A percentile compares a stretch with the other conserved stretches of the same genome.
These are phyloP conservation scores for Gymnoscelis rufifasciata DNA, from an alignment of 2,888 invertebrate genomes.

Conservation along the genomic window DNA sequence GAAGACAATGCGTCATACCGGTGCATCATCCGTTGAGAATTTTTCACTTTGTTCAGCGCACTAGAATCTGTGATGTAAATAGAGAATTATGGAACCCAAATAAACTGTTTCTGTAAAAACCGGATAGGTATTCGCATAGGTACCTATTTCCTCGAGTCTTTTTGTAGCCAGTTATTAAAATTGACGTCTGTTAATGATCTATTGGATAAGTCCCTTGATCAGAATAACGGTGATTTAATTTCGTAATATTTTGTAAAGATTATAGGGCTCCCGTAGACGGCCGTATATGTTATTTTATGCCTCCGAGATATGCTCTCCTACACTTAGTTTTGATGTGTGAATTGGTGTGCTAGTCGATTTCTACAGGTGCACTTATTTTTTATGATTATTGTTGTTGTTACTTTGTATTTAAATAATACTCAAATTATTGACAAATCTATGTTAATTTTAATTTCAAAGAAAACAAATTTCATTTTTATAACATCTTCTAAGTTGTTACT, in stretches of 20 bases:
- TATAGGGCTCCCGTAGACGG: conserved; percentile 26
- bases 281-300: conserved; percentile 20
- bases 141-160: conserved; percentile 17
- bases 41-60: too few relatives aligned
- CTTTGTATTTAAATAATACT: not conserved
- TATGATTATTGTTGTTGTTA: conserved; percentile 7
- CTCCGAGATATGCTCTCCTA: conserved; percentile 7
- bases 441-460: too few relatives aligned
- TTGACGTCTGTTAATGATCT: conserved; percentile 31
- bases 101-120: too few relatives aligned
- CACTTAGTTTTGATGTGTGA: conserved; percentile 11
- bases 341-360: conserved; percentile 10
- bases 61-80: conserved; percentile 40
- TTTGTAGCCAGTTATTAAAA: conserved; percentile 28
- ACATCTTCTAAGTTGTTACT: too few relatives aligned
- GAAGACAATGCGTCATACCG: conserved; percentile 52
- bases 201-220: conserved; percentile 28
- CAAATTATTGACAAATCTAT: not conserved
- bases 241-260: conserved; percentile 28
- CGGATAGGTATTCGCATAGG: too few relatives aligned
- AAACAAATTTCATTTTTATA: too few relatives aligned
- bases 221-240: conserved; percentile 28
- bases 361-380: conserved; percentile 13
- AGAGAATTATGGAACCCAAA: conserved; percentile 15
- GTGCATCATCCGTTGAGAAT: conserved; percentile 44